phyloP scores from a whole-genome alignment of 2,888 invertebrate species.

The Cloeon dipterum region DNA sequence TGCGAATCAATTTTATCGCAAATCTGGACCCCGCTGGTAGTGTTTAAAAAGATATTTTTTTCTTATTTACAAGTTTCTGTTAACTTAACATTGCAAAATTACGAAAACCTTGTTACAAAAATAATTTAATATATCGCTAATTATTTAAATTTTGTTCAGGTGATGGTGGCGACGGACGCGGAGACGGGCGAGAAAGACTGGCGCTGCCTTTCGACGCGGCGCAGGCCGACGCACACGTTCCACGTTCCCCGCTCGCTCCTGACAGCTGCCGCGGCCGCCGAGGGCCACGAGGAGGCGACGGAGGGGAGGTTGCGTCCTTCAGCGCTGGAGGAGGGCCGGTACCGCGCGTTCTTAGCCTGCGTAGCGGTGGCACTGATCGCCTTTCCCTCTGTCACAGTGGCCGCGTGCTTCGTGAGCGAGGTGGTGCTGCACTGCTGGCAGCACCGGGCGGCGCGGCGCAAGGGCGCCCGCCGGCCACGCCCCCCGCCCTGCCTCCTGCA shows the following conservation, averaged over 20 bases:
- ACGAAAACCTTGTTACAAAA: no score
- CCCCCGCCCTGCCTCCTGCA: neutral
- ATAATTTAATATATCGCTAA: no score
- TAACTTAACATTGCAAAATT: no score
- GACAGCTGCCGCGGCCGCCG: neutral
- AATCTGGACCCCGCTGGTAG: no score
- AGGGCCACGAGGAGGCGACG: neutral
- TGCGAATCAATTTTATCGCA: no score
- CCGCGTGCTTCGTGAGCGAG: neutral
- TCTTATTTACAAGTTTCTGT: no score
- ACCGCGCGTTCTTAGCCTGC: neutral
- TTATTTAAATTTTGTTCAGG: no score
- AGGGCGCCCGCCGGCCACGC: neutral
- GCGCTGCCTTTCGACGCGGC: neutral
- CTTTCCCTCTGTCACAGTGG: constrained; percentile 1
- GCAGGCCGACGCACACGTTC: neutral
- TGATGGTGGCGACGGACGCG: neutral
- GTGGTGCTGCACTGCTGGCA: neutral
- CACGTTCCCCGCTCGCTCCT: neutral
- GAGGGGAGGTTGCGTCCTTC: neutral
- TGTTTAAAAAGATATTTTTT: no score
- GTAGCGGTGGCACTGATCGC: neutral
- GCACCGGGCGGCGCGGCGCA: neutral
- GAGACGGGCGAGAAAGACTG: constrained; percentile 1
- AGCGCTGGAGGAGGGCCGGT: neutral